phyloP scores from a whole-genome alignment of 2,888 invertebrate species.

The Trichacis sp. region DNA sequence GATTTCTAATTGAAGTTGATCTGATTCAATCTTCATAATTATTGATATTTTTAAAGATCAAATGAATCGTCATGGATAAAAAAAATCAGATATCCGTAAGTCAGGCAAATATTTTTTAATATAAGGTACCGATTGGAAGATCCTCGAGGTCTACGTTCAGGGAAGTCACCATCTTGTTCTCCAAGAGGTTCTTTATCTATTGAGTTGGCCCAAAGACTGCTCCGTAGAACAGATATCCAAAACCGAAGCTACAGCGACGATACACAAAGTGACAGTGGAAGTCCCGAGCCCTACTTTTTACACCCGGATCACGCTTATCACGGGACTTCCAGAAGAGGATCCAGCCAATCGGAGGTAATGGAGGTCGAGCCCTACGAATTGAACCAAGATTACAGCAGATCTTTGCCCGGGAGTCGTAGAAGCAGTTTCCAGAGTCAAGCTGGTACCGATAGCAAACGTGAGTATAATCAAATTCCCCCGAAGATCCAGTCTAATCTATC shows the following conservation, averaged over 20 bases:
- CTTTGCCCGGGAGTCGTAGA: conserved; percentile 85
- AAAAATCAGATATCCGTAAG: background rate
- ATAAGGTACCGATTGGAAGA: conserved; percentile 83
- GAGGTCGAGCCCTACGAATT: conserved; percentile 88
- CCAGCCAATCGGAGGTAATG: conserved; percentile 89
- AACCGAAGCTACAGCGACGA: conserved; percentile 71
- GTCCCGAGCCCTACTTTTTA: conserved; percentile 74
- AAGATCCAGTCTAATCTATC: no score
- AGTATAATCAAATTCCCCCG: no score
- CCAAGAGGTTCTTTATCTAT: conserved; percentile 83
- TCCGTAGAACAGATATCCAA: conserved; percentile 80
- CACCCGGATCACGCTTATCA: conserved; percentile 89
- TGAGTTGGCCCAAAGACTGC: conserved; percentile 75
- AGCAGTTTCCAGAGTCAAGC: conserved; percentile 80
- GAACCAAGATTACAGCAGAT: conserved; percentile 87
- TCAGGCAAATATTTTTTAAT: background rate
- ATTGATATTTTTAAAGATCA: no score
- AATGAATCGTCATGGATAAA: no score
- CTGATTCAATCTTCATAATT: no score
- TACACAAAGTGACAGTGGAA: conserved; percentile 67
- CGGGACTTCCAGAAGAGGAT: conserved; percentile 83
- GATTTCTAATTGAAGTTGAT: no score
- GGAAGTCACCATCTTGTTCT: conserved; percentile 81
- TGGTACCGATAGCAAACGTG: conserved; percentile 65
- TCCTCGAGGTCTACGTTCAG: conserved; percentile 76